These are phyloP conservation scores for Chromis chromis DNA, from an alignment of 2,797 vertebrate species.

Conservation along the genomic window DNA sequence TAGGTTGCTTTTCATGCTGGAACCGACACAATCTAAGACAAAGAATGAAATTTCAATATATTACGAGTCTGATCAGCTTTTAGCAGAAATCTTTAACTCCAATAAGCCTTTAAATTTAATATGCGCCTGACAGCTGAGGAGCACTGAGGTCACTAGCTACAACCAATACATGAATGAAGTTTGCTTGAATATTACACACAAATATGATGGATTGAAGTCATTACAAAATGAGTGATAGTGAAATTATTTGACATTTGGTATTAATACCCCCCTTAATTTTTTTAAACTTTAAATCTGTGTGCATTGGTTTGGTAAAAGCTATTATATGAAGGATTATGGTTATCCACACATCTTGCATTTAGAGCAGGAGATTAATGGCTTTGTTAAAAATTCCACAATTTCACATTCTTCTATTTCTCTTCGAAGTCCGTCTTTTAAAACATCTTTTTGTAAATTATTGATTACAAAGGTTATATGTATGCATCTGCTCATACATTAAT, in stretches of 20 bases:
- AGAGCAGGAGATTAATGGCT: background rate
- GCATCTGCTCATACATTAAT: background rate
- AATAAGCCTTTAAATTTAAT: conserved; percentile 43
- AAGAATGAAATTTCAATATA: conserved; percentile 21
- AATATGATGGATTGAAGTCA: conserved; percentile 2
- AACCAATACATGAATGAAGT: background rate
- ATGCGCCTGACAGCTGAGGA: conserved; percentile 2
- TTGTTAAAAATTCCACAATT: background rate
- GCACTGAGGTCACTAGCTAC: conserved; percentile 9
- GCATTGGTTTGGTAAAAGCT: background rate
- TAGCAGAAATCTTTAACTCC: conserved; percentile 40
- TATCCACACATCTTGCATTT: conserved; percentile 4
- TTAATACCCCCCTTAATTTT: background rate
- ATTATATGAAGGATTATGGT: conserved; percentile 7
- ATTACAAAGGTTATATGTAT: no score
- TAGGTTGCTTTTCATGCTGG: conserved; percentile 3
- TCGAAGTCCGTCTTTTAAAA: no score
- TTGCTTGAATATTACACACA: background rate
- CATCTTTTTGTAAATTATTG: no score
- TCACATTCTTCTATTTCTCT: background rate
- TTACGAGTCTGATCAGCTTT: conserved; percentile 33
- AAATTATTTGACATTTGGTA: background rate
- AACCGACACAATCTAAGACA: background rate
- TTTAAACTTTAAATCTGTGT: background rate
- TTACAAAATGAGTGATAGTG: conserved; percentile 3